These are phyloP conservation scores for Melinaea menophilus DNA, from an alignment of 2,888 invertebrate genomes.

Conservation along the genomic window DNA sequence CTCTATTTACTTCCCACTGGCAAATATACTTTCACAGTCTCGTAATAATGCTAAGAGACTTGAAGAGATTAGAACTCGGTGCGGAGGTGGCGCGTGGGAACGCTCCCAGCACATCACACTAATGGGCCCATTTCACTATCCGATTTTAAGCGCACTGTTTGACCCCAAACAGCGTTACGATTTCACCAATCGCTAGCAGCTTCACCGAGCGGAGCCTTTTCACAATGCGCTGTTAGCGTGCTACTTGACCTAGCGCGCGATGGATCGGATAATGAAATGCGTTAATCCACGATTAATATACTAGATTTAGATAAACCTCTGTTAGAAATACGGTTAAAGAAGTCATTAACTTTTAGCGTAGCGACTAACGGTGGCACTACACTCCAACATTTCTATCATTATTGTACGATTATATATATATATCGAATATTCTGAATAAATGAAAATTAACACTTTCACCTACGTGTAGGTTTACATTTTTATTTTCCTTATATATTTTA, in stretches of 20 bases:
- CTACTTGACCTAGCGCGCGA: too few species aligned
- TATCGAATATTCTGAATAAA: background rate
- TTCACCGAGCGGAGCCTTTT: too few species aligned
- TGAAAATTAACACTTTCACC: too few species aligned
- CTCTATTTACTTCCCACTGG: slow-evolving; percentile 53
- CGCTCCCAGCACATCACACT: slow-evolving; percentile 71
- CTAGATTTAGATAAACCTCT: slow-evolving; percentile 61
- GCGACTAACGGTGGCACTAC: slow-evolving; percentile 16
- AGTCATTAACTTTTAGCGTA: slow-evolving; percentile 26
- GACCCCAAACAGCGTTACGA: too few species aligned
- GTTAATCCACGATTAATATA: slow-evolving; percentile 67
- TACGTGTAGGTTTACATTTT: too few species aligned
- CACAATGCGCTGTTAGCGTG: too few species aligned
- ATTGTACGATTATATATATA: slow-evolving; percentile 1
- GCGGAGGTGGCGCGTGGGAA: slow-evolving; percentile 76
- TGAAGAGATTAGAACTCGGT: slow-evolving; percentile 76
- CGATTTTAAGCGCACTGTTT: too few species aligned
- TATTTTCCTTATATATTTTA: too few species aligned
- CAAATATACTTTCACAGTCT: slow-evolving; percentile 73
- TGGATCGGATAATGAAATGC: too few species aligned
- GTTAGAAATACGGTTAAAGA: slow-evolving; percentile 21
- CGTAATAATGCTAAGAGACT: slow-evolving; percentile 68
- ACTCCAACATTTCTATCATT: slow-evolving; percentile 5
- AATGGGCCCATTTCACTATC: slow-evolving; percentile 32
- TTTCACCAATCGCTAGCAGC: too few species aligned